Percentiles rank a stretch among this genome's conserved stretches.
Conservation (phyloP, 2,888 invertebrate species). For the Rhopalosiphum nymphaeae region DNA sequence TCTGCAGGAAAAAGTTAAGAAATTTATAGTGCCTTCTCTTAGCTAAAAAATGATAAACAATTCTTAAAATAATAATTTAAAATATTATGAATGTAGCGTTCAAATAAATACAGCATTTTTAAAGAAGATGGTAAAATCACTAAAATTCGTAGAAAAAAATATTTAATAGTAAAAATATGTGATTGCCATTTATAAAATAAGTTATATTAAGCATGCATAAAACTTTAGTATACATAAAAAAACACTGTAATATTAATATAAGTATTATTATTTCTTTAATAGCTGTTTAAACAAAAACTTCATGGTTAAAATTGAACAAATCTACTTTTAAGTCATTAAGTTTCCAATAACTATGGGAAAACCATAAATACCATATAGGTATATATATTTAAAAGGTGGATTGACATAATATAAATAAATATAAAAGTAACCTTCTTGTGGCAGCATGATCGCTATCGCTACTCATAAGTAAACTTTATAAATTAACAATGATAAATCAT, state of each 20-base stretch:
- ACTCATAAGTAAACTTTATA: not conserved
- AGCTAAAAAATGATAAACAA: not conserved
- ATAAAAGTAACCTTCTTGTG: not conserved
- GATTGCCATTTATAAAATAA: not conserved
- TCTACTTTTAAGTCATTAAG: not conserved
- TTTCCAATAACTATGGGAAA: not conserved
- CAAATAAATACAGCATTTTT: not conserved
- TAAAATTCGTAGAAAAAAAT: not conserved
- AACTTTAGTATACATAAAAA: not conserved
- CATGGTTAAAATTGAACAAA: not conserved
- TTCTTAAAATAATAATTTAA: not conserved
- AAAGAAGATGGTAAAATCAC: not conserved
- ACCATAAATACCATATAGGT: not conserved
- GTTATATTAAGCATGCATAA: not conserved
- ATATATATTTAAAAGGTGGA: not conserved
- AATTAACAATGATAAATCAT: not conserved
- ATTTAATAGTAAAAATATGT: not conserved
- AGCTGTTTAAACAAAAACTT: not conserved
- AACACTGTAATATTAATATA: not conserved
- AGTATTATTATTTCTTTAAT: no score
- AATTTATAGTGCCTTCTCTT: not conserved
- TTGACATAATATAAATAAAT: not conserved
- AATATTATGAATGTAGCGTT: not conserved
- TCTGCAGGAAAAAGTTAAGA: not conserved
- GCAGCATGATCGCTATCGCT: not conserved